Evolutionary conservation across 1,140 invertebrate species (phyloP), one percentile per base, ranked within the genome.

Genomic region (Sipha flava): DNA sequence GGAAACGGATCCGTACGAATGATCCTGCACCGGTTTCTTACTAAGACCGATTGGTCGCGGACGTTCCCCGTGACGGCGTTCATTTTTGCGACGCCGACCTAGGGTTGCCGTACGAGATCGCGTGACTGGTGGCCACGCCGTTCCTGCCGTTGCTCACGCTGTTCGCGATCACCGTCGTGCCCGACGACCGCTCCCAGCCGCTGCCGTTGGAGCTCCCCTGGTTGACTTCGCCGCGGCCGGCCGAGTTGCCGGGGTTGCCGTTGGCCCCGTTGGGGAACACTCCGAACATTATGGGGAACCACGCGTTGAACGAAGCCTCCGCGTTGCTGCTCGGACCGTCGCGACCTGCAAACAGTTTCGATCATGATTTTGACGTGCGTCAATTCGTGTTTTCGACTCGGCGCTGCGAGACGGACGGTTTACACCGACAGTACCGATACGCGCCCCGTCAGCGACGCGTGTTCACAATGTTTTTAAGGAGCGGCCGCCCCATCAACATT

Each of bases 71-170:
- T 2, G 31, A 18, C 49, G 21, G n/a, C 29, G n/a, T 37, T 77
- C 16, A 77, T 40, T 77, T 40, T 29, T 59, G 49, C 31, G 66
- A 45, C 16, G 21, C 77, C 40, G 31, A 87, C 87, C 34, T 77
- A 3, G 73, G 73, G 43, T 77, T 59, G 3, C 90, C 90, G 82
- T 91, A 91, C 12, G 90, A 90, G 6, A 90, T 90, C 10, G 91
- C 90, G 82, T 91, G 90, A 82, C 89, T 90, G 43, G 88, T 89
- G 49, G 90, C 90, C 0, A 90, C 88, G 26, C 90, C 90, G 6
- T 90, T 88, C 81, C 87, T 88, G 21, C 89, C 90, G 34, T 88
- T 91, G 86, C 89, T 91, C 85, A 89, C 91, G 68, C 90, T 90
- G 84, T 90, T 91, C 64, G 90, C 90, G 49, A 90, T 88, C 52